Evolutionary conservation across 2,113 vertebrate species (phyloP).

Genomic region (Sialia sialis): DNA sequence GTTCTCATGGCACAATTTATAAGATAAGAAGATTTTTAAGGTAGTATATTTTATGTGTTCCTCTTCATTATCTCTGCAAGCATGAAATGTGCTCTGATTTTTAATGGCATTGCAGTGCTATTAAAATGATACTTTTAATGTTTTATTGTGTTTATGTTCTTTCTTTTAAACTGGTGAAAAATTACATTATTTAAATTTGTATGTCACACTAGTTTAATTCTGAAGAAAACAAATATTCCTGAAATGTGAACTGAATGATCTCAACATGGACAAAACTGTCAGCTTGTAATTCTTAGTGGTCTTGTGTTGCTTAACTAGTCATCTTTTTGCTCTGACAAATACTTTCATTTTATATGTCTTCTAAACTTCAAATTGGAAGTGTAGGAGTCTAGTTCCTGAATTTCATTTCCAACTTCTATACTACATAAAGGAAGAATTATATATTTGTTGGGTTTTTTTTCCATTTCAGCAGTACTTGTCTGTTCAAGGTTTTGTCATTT

Average conservation of each 20-base stretch:
- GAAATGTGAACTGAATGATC: background rate
- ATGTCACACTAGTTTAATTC: background rate
- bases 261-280: background rate
- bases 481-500: background rate
- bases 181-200: background rate
- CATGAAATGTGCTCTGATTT: background rate
- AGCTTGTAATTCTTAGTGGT: background rate
- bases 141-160: background rate
- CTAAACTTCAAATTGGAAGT: background rate
- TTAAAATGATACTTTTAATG: background rate
- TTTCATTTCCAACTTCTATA: background rate
- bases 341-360: background rate
- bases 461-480: background rate
- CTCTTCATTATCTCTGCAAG: background rate
- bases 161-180: background rate
- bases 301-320: background rate
- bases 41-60: background rate
- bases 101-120: background rate
- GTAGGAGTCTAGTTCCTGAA: background rate
- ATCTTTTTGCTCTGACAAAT: background rate
- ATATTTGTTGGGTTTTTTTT: background rate
- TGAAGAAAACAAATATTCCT: background rate
- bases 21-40: background rate
- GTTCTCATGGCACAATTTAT: background rate
- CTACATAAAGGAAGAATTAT: background rate